Base-by-base conservation (phyloP, 2,797 vertebrate species). In the Naso thynnoides region DNA sequence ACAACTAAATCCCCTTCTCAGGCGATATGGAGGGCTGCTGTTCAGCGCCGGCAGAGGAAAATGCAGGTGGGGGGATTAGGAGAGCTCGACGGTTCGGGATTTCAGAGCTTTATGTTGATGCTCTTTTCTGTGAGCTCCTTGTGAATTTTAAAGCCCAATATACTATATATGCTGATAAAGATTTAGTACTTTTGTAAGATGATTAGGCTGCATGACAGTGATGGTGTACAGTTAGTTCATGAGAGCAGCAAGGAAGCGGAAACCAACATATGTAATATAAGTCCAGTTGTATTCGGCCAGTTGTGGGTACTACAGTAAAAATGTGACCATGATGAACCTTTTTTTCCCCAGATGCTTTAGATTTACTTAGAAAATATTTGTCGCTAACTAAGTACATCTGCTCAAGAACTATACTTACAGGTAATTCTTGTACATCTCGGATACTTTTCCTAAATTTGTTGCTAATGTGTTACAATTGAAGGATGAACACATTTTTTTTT, bases 11-110 rank as follows among this genome's bases (percentile, higher is more conserved):
- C 89, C 85, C 60, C 75, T 61, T 80, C 79, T 83, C 84, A 81
- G 82, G 83, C 80, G 79, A 79, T 67, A 52, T 33, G 77, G 48
- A 65, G 71, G 76, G 73, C 86, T 77, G 83, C 78, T 75, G 66
- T 79, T 65, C 52, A 41, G 59, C 21, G 54, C 57, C 73, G 71
- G 83, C 85, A 78, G 72, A 74, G 82, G 76, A 58, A 53, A 52
- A 74, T 90, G 76, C 89, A 91, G 91, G 92, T 91, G 86, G 83
- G 68, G 56, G 85, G 88, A 90, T 92, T 92, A 88, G 67, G 36
- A 33, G 63, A 55, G 73, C 84, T 81, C 2, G 48, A 42, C 31
- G 38, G 64, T 71, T 85, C 23, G 26, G 83, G 86, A 85, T 92
- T 87, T 86, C 68, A 21, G 56, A 83, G 86, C 62, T 89, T 91